Evolutionary conservation across 1,140 invertebrate species (phyloP).

Genomic region (Drosophila lini): DNA sequence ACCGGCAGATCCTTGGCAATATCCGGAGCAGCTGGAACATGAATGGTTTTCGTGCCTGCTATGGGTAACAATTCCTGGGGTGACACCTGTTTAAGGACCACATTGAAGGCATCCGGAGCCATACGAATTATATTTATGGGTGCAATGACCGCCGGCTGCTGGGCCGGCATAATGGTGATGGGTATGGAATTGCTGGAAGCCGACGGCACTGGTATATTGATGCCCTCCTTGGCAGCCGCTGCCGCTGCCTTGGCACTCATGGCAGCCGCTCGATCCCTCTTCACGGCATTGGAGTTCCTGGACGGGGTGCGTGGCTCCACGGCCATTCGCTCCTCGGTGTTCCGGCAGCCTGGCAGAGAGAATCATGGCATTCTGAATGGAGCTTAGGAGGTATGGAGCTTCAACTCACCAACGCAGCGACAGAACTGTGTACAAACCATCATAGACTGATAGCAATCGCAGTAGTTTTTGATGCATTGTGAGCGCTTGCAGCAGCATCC

Average conservation of each 20-base stretch:
- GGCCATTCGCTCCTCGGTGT: conserved; percentile 47
- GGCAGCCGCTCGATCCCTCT: conserved; percentile 50
- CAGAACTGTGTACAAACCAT: conserved; percentile 50
- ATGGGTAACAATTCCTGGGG: not conserved
- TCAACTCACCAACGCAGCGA: conserved; percentile 59
- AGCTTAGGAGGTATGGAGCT: fast-evolving
- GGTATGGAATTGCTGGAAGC: not conserved
- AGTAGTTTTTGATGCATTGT: conserved; percentile 74
- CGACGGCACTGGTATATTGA: conserved; percentile 13
- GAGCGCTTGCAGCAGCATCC: conserved; percentile 70
- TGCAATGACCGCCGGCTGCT: not conserved
- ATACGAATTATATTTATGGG: not conserved
- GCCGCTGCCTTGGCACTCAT: conserved; percentile 62
- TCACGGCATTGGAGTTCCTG: conserved; percentile 31
- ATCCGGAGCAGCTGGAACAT: not conserved
- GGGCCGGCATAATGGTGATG: not conserved
- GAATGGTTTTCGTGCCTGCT: too few species aligned
- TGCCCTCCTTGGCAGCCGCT: conserved; percentile 51
- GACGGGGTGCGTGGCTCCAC: conserved; percentile 14
- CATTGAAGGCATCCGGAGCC: not conserved
- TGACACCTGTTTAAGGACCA: not conserved
- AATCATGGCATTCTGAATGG: too few species aligned
- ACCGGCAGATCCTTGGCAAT: not conserved
- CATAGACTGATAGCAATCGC: conserved; percentile 77
- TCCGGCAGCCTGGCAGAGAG: conserved; percentile 50